Evolutionary conservation across 2,797 vertebrate species (phyloP), one percentile per base, ranked within the genome.

Genomic region (Novumbra hubbsi): DNA sequence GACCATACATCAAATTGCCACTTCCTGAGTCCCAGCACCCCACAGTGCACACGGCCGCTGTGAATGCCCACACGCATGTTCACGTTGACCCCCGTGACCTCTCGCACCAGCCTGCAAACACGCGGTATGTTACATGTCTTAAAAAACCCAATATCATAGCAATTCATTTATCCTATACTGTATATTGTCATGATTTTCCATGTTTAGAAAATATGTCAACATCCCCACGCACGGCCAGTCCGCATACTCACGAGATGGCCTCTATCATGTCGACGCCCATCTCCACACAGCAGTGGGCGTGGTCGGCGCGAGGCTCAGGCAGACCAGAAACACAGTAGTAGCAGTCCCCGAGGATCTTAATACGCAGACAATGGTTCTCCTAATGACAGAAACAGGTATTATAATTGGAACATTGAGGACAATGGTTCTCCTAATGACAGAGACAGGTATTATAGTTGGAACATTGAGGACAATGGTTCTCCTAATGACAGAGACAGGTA

Each of bases 1-100:
- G 97, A 99, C 97, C 97, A 98, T 83, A 99, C 97, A 0, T 99
- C 97, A 70, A 99, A 98, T 86, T 99, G 97, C 97, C 97, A 99
- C 88, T 98, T 98, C 90, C 96, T 92, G 85, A 99, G 93, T 77
- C 97, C 97, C 75, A 98, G 93, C 74, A 98, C 97, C 0, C 97
- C 97, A 0, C 97, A 99, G 91, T 98, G 97, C 67, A 99, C 97
- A 0, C 96, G 95, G 7, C 97, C 97, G 0, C 97, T 98, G 92
- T 99, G 97, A 86, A 99, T 99, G 82, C 97, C 97, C 15, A 98
- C 97, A 0, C 97, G 96, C 97, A 98, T 99, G 94, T 98, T 98
- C 11, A 98, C 96, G n/a, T 98, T 98, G 79, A 98, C 96, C 27
- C 97, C 97, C 0, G 97, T 99, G 78, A 98, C 97, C 90, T 99